Base-by-base conservation (phyloP, 2,888 invertebrate species). In the Deilephila porcellus region DNA sequence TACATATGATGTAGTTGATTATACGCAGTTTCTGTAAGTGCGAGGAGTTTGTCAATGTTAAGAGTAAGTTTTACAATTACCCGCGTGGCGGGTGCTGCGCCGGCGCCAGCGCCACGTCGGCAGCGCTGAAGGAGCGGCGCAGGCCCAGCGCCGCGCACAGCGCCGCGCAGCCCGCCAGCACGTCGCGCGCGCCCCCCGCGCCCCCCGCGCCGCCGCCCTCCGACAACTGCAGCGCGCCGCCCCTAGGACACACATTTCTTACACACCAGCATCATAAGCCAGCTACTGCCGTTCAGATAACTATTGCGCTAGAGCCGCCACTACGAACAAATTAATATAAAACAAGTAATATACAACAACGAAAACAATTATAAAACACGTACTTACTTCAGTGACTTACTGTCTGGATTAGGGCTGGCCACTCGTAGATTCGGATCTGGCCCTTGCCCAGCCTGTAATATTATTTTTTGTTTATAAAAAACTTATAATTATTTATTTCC, bases 51-150 rank as follows among this genome's bases (percentile, higher is more conserved):
- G 37, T 37, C 37, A 37, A 6, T 6, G 7, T 37, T 37, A 6
- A n/a, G 63, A 59, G 29, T n/a, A 19, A 71, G 62, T 32, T 64
- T 34, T 25, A 25, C 25, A 3, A 6, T 34, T 4, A 73, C 67
- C 72, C 73, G 62, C 74, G 80, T 0, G 20, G 67, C 67, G 67
- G 67, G 45, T 67, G 67, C 14, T 67, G 67, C 2, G 45, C 74
- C 60, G 71, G 78, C 29, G 76, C 75, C 53, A 77, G 76, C 0
- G 95, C 93, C 25, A 98, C 97, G 85, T 98, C 98, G 45, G 96
- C 97, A 0, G 97, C 97, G 83, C 97, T 98, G 92, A 98, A 98
- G 82, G 97, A 97, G 82, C 97, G 96, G 70, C 97, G 97, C n/a
- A 98, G 95, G 2, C 98, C 98, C 0, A 98, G 92, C 71, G 97